These are phyloP conservation scores for Nemurella pictetii DNA, from an alignment of 2,888 invertebrate species.

Conservation along the genomic window DNA sequence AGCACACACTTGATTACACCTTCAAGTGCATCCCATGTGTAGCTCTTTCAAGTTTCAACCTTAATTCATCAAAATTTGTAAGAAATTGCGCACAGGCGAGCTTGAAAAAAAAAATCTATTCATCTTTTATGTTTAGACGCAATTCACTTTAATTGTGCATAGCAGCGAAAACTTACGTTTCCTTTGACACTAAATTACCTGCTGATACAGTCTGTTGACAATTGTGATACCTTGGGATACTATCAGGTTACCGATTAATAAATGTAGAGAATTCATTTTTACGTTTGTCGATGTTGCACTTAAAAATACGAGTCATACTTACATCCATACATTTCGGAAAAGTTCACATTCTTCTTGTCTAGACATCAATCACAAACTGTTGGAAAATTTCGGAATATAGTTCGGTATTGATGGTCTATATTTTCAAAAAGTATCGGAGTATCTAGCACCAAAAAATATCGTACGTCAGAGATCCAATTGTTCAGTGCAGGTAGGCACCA, in stretches of 20 bases:
- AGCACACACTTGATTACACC: not conserved
- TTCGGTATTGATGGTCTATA: not conserved
- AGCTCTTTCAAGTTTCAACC: not conserved
- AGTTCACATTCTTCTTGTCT: not conserved
- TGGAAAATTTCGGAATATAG: not conserved
- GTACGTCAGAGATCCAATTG: not conserved
- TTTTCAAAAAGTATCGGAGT: not conserved
- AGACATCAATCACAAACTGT: not conserved
- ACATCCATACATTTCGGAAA: too few relatives aligned
- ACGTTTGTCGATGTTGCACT: too few relatives aligned
- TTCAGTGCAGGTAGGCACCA: too few relatives aligned
- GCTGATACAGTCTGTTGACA: not conserved
- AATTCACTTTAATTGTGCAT: not conserved
- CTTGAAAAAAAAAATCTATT: not conserved
- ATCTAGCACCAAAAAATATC: not conserved
- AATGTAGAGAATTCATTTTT: too few relatives aligned
- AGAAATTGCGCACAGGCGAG: not conserved
- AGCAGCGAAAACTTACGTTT: not conserved
- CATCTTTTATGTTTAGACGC: not conserved
- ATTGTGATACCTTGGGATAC: too few relatives aligned
- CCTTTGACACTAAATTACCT: not conserved
- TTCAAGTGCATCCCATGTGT: not conserved
- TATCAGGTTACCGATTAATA: not conserved
- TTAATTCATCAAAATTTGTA: not conserved
- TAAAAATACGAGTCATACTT: too few relatives aligned